Conservation (phyloP, 2,797 vertebrate species). For the Melanotaenia nigrans region DNA sequence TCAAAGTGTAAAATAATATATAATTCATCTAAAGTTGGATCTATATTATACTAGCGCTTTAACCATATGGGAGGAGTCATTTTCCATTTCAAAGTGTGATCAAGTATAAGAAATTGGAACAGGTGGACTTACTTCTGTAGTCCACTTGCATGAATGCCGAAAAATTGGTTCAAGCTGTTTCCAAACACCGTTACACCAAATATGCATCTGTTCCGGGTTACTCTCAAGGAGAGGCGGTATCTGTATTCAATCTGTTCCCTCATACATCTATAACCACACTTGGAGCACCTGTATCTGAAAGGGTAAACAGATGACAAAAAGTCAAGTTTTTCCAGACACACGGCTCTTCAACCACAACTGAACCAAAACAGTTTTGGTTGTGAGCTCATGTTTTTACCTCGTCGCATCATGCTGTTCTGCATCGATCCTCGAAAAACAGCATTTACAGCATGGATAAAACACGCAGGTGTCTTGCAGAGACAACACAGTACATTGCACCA, state of each 20-base stretch:
- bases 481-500: slow-evolving; percentile 75
- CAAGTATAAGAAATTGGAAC: too few relatives aligned
- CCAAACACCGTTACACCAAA: slow-evolving; percentile 92
- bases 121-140: slow-evolving; percentile 85
- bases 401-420: slow-evolving; percentile 37
- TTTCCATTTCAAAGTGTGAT: too few relatives aligned
- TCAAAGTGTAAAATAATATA: too few relatives aligned
- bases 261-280: slow-evolving; percentile 83
- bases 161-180: slow-evolving; percentile 88
- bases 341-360: neutral
- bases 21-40: too few relatives aligned
- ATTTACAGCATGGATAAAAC: slow-evolving; percentile 79
- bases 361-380: neutral
- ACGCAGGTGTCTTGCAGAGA: slow-evolving; percentile 71
- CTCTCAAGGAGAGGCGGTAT: slow-evolving; percentile 89
- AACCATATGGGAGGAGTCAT: too few relatives aligned
- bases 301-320: neutral
- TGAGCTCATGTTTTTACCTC: slow-evolving; percentile 51
- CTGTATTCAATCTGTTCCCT: slow-evolving; percentile 81
- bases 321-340: neutral
- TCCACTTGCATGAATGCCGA: slow-evolving; percentile 87
- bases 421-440: slow-evolving; percentile 75
- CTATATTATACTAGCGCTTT: too few relatives aligned
- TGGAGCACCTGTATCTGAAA: slow-evolving; percentile 86
- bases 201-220: slow-evolving; percentile 80